Conservation (phyloP, 2,888 invertebrate species). For the Polyommatus icarus region DNA sequence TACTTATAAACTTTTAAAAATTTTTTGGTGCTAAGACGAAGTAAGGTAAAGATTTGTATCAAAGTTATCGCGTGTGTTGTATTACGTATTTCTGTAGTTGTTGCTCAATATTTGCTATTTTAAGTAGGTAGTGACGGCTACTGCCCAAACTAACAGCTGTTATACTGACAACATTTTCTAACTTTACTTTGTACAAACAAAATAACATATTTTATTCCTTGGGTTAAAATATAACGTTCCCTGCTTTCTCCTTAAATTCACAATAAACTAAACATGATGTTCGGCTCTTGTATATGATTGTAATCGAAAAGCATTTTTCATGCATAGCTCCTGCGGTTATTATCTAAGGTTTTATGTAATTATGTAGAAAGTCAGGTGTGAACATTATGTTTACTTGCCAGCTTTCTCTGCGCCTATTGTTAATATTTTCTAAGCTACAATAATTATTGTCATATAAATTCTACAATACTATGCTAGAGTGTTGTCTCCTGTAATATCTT, state of each 20-base stretch:
- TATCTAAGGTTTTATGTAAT: neutral
- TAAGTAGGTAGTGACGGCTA: constrained; percentile 64
- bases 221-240: too few relatives aligned
- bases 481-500: neutral
- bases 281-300: neutral
- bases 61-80: constrained; percentile 16
- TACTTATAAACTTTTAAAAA: neutral
- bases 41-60: neutral
- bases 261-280: neutral
- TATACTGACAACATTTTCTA: neutral
- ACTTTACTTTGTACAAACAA: neutral
- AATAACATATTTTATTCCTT: neutral
- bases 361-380: neutral
- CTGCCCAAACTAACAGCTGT: constrained; percentile 33
- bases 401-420: constrained; percentile 15
- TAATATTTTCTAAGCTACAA: neutral
- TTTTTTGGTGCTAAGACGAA: neutral
- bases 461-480: neutral
- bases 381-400: neutral
- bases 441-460: neutral
- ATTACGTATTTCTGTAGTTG: constrained; percentile 38
- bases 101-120: constrained; percentile 65
- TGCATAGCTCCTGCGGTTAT: neutral
- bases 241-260: neutral
- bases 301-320: neutral